Conservation (phyloP, 2,888 invertebrate species). For the Acheta domesticus region DNA sequence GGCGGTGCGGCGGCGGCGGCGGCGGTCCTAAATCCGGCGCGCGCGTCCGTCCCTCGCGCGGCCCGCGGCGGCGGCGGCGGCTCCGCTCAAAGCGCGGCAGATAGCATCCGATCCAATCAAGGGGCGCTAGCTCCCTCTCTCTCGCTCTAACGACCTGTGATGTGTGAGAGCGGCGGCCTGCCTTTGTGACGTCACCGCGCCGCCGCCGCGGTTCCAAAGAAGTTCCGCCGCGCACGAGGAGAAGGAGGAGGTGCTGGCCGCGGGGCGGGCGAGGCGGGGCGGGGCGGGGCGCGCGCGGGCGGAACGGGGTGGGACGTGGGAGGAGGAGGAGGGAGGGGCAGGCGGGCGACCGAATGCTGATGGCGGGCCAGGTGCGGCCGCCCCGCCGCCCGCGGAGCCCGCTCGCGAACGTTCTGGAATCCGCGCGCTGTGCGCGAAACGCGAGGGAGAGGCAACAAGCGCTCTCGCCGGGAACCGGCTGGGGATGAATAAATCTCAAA, state of each 20-base stretch:
- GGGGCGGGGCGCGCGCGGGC: neutral
- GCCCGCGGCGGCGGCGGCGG: neutral
- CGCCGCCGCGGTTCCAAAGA: neutral
- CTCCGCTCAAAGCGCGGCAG: conserved; percentile 10
- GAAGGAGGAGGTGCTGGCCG: neutral
- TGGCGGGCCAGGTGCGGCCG: conserved; percentile 1
- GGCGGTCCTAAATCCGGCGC: neutral
- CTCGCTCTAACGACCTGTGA: conserved; percentile 18
- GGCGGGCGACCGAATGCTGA: neutral
- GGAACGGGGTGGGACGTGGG: neutral
- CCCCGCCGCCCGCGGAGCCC: neutral
- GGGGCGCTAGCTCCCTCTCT: neutral
- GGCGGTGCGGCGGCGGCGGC: neutral
- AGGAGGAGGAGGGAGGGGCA: neutral
- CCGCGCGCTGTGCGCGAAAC: neutral
- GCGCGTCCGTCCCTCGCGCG: neutral
- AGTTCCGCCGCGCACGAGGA: neutral
- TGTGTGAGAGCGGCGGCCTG: conserved; percentile 18
- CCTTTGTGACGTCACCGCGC: conserved; percentile 3
- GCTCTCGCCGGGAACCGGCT: too few relatives aligned
- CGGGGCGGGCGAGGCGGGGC: neutral
- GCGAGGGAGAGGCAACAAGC: too few relatives aligned
- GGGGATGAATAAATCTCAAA: too few relatives aligned
- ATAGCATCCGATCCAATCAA: conserved; percentile 18
- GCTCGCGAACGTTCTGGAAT: neutral